Conservation (phyloP, 2,797 vertebrate genomes). For the Ataeniobius toweri region DNA sequence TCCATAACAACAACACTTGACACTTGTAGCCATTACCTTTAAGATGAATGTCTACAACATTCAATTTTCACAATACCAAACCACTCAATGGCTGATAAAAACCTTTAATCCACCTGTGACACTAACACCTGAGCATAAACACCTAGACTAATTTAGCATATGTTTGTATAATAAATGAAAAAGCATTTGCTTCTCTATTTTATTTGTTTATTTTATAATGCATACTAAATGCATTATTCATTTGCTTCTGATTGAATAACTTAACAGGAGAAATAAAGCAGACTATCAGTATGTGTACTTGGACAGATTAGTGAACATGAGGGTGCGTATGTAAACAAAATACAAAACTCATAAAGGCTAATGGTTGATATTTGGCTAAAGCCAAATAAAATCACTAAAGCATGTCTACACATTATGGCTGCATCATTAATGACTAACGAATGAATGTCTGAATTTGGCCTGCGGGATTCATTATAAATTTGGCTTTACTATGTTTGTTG, state of each 20-base stretch:
- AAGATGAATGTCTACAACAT: not conserved
- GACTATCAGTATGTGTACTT: not conserved
- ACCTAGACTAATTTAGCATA: not conserved
- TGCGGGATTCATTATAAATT: conserved; percentile 2
- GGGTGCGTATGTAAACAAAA: conserved; percentile 1
- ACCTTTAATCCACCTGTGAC: not conserved
- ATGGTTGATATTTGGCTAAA: not conserved
- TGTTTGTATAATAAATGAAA: not conserved
- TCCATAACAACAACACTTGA: not conserved
- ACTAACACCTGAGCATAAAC: not conserved
- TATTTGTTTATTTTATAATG: not conserved
- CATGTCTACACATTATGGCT: conserved; percentile 3
- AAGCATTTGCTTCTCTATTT: not conserved
- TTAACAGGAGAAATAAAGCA: not conserved
- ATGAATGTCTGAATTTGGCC: not conserved
- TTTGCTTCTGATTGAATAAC: not conserved
- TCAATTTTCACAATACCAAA: not conserved
- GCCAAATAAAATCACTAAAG: not conserved
- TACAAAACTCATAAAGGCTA: not conserved
- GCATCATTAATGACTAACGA: not conserved
- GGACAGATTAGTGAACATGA: not conserved
- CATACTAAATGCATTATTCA: not conserved
- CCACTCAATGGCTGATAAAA: not conserved
- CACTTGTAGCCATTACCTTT: not conserved
- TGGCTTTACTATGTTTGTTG: not conserved